Evolutionary conservation across 2,113 vertebrate species (phyloP).

Genomic region (Glaucidium brasilianum): DNA sequence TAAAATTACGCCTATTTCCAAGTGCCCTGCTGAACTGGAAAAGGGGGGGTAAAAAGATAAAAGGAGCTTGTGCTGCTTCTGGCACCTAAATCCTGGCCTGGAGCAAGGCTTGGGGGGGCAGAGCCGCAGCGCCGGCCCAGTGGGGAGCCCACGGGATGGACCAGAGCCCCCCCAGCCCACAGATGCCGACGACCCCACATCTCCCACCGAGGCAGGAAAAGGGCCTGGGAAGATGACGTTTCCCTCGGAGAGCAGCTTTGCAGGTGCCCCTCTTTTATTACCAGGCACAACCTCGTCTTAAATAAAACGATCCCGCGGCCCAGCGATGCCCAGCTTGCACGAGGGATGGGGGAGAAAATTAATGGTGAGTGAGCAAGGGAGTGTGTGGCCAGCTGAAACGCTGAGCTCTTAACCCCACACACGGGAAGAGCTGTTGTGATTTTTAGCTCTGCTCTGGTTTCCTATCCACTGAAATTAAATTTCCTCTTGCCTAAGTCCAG

Average conservation of each 20-base stretch:
- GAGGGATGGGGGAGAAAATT: neutral
- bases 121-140: neutral
- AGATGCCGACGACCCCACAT: rapidly evolving
- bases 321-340: neutral
- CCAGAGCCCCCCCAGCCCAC: neutral
- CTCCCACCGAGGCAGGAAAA: neutral
- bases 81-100: neutral
- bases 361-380: neutral
- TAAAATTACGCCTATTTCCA: neutral
- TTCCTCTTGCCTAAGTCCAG: neutral
- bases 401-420: neutral
- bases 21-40: neutral
- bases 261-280: neutral
- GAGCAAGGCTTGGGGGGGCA: neutral
- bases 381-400: rapidly evolving
- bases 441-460: neutral
- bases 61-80: neutral
- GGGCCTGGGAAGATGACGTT: rapidly evolving
- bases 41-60: rapidly evolving
- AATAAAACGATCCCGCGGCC: neutral
- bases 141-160: rapidly evolving
- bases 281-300: neutral
- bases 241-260: neutral
- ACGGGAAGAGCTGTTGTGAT: neutral
- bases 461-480: neutral